These are phyloP conservation scores for Masticophis lateralis DNA, from an alignment of 2,797 vertebrate species.

Conservation along the genomic window DNA sequence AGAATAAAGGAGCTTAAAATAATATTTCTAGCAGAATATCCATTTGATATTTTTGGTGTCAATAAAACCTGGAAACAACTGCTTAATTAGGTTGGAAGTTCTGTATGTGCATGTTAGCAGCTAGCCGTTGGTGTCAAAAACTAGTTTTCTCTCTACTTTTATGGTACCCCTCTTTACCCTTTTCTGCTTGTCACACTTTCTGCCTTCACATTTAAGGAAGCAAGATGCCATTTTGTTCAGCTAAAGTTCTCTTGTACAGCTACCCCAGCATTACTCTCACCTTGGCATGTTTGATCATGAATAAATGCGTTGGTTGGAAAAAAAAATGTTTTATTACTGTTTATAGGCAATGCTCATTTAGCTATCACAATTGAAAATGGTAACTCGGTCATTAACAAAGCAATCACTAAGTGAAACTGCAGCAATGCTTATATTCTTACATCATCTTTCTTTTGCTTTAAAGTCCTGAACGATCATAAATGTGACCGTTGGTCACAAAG, in stretches of 20 bases:
- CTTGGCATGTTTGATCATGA: background rate
- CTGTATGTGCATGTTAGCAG: background rate
- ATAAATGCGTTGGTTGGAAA: background rate
- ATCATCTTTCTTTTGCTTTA: background rate
- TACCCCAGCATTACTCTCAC: background rate
- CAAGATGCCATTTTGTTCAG: background rate
- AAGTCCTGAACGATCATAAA: background rate
- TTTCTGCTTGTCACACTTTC: background rate
- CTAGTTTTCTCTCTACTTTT: background rate
- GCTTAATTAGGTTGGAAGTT: conserved; percentile 18
- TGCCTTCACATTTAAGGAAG: background rate
- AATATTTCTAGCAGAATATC: background rate
- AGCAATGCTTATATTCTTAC: background rate
- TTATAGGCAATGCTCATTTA: background rate
- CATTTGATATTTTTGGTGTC: conserved; percentile 33
- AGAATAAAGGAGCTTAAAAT: background rate
- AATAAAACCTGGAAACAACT: conserved; percentile 39
- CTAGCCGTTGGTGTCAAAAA: background rate
- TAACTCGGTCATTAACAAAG: background rate
- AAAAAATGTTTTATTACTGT: background rate
- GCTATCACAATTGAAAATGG: background rate
- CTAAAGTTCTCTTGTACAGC: background rate
- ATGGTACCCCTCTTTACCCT: background rate
- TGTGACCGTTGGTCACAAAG: background rate
- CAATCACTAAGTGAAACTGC: background rate